Percentiles rank a stretch among this genome's conserved stretches.
phyloP scores from a whole-genome alignment of 2,888 invertebrate species.

The Scaptomyza polygonia region DNA sequence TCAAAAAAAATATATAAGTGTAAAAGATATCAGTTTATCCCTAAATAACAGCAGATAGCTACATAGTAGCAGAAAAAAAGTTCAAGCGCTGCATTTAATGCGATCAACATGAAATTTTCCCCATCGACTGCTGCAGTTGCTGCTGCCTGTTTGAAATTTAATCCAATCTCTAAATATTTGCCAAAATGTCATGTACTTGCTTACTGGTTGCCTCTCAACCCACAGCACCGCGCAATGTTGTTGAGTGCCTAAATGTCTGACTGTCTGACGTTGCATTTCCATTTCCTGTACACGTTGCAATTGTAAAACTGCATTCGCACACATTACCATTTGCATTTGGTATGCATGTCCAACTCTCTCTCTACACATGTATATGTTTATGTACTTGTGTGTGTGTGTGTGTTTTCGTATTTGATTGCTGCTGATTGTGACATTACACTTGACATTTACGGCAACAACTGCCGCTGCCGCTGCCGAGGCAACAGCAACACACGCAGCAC shows the following conservation, averaged over 20 bases:
- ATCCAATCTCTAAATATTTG: conserved; percentile 61
- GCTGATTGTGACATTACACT: conserved; percentile 83
- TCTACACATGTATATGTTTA: conserved; percentile 17
- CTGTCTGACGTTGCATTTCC: conserved; percentile 53
- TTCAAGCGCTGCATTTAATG: conserved; percentile 27
- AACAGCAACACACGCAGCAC: conserved; percentile 37
- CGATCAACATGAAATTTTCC: conserved; percentile 32
- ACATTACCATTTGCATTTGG: conserved; percentile 54
- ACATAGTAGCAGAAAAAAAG: neutral
- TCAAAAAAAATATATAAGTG: neutral
- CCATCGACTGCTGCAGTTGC: conserved; percentile 18
- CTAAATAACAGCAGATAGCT: neutral
- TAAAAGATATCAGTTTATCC: neutral
- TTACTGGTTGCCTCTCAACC: conserved; percentile 4
- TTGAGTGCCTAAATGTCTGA: conserved; percentile 15
- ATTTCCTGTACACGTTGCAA: conserved; percentile 69
- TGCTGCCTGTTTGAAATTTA: conserved; percentile 32
- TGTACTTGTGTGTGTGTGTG: conserved; percentile 29
- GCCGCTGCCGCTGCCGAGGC: conserved; percentile 30
- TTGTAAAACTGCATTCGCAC: conserved; percentile 62
- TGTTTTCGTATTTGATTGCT: conserved; percentile 76
- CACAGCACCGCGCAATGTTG: neutral
- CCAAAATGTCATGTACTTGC: conserved; percentile 48
- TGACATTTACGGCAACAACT: conserved; percentile 80
- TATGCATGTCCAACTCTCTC: conserved; percentile 39